Evolutionary conservation across 2,888 invertebrate genomes (phyloP).

Genomic region (Stenichneumon culpator): DNA sequence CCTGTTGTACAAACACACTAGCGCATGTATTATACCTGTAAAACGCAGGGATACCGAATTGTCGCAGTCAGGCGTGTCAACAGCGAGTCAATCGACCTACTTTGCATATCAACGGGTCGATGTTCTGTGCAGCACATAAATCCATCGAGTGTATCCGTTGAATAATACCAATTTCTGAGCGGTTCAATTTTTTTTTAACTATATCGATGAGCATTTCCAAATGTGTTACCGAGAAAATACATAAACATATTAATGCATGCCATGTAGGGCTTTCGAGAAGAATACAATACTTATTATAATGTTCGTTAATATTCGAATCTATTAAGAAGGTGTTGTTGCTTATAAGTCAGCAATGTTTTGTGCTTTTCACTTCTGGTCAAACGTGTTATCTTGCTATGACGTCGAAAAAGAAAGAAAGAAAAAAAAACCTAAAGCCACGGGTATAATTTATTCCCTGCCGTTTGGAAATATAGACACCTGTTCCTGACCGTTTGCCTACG

Average conservation of each 20-base stretch:
- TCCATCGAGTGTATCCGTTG: not conserved
- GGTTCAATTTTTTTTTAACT: not conserved
- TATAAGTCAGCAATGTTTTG: not conserved
- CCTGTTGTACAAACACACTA: conserved; percentile 73
- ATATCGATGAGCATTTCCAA: not conserved
- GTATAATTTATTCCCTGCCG: not conserved
- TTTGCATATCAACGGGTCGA: conserved; percentile 55
- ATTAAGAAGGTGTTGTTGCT: not conserved
- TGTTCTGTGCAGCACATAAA: conserved; percentile 13
- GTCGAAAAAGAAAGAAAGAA: not conserved
- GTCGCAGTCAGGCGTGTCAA: conserved; percentile 54
- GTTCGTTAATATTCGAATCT: not conserved
- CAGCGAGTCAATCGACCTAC: conserved; percentile 58
- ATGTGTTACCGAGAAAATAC: not conserved
- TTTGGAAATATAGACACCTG: not conserved
- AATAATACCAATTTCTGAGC: conserved; percentile 16
- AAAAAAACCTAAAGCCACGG: not conserved
- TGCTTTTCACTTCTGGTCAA: not conserved
- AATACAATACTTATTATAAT: not conserved
- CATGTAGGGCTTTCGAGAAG: not conserved
- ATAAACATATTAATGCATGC: not conserved
- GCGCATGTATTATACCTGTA: conserved; percentile 59
- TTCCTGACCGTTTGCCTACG: not conserved
- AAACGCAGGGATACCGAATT: conserved; percentile 51
- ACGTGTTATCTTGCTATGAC: not conserved